Conservation (phyloP, 2,113 vertebrate genomes). For the Myiagra hebetior region DNA sequence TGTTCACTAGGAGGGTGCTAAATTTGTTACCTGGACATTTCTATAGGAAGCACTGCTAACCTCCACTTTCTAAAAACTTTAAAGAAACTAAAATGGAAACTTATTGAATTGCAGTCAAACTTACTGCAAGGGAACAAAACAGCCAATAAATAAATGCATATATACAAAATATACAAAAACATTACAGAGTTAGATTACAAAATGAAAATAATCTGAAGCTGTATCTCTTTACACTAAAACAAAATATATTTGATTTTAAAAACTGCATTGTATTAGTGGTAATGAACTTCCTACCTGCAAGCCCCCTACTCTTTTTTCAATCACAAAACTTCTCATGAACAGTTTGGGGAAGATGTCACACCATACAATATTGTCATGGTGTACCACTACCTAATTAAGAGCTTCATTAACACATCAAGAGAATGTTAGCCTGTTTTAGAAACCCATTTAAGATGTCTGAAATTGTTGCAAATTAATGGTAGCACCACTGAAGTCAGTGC, state of each 20-base stretch:
- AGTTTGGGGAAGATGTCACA: neutral
- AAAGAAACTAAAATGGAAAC: neutral
- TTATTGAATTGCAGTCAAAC: neutral
- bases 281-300: neutral
- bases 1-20: neutral
- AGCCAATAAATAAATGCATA: neutral
- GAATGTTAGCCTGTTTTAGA: neutral
- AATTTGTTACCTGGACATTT: neutral
- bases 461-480: neutral
- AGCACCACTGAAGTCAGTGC: neutral
- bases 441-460: neutral
- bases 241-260: neutral
- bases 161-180: neutral
- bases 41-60: neutral
- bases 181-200: neutral
- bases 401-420: neutral
- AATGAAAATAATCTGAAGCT: neutral
- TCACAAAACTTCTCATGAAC: neutral
- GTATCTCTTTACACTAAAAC: neutral
- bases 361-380: neutral
- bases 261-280: neutral
- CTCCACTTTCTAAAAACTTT: neutral
- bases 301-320: neutral
- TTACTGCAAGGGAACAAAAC: neutral
- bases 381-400: neutral